These are phyloP conservation scores for Papilio protenor DNA, from an alignment of 2,888 invertebrate species.

Conservation along the genomic window DNA sequence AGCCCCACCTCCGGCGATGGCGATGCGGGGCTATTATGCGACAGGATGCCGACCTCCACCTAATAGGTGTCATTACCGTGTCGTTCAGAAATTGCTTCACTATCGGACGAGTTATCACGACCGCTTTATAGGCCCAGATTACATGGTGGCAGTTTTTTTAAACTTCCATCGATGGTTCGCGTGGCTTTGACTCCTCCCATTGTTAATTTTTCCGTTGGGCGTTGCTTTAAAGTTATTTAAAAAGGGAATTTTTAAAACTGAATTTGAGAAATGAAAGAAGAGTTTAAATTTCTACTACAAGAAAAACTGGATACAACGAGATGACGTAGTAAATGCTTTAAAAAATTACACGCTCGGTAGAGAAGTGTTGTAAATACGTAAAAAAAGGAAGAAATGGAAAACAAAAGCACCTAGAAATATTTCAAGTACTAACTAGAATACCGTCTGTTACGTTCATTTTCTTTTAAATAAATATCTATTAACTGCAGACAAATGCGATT, in stretches of 20 bases:
- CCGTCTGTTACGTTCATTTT: background rate
- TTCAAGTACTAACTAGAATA: background rate
- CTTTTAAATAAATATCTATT: background rate
- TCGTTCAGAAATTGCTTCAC: constrained; percentile 82
- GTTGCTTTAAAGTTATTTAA: constrained; percentile 1
- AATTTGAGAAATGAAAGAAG: background rate
- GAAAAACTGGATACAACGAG: no score
- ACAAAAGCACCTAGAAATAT: background rate
- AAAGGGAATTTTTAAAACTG: background rate
- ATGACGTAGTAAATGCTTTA: no score
- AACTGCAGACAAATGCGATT: constrained; percentile 51
- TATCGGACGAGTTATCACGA: constrained; percentile 81
- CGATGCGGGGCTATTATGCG: constrained; percentile 67
- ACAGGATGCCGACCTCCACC: constrained; percentile 72
- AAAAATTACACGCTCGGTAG: no score
- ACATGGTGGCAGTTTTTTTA: constrained; percentile 62
- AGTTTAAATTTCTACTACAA: no score
- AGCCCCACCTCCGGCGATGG: constrained; percentile 53
- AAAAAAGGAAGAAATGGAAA: no score
- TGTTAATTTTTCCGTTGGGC: constrained; percentile 9
- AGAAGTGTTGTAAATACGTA: no score
- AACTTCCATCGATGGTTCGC: constrained; percentile 41
- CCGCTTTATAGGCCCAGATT: constrained; percentile 80
- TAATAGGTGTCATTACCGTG: constrained; percentile 83
- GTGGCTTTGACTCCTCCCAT: constrained; percentile 36